These are phyloP conservation scores for Emydocephalus ijimae DNA, from an alignment of 2,113 vertebrate species.

Conservation along the genomic window DNA sequence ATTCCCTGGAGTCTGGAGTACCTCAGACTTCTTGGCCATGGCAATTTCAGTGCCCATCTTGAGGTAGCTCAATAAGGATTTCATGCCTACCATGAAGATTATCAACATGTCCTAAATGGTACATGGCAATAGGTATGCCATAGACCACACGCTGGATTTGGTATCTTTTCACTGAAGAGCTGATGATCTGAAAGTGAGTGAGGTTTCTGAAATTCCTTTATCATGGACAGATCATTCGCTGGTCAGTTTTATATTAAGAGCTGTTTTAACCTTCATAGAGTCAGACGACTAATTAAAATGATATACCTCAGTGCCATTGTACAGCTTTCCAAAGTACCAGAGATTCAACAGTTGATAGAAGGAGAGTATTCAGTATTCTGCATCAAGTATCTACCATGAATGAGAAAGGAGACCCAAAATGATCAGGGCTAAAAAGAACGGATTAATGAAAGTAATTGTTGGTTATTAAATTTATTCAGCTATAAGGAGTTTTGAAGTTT, in stretches of 20 bases:
- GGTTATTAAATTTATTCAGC: not conserved
- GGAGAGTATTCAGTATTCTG: not conserved
- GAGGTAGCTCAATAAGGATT: not conserved
- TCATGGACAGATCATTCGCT: not conserved
- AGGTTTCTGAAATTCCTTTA: not conserved
- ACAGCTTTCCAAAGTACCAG: not conserved
- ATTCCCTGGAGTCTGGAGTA: not conserved
- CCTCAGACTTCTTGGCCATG: not conserved
- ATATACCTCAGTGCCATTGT: not conserved
- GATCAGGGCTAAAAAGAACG: not conserved
- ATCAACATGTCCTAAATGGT: not conserved
- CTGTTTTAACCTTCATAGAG: not conserved
- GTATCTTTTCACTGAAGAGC: not conserved
- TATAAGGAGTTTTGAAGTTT: not conserved
- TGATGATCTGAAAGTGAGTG: not conserved
- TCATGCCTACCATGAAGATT: not conserved
- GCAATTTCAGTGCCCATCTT: not conserved
- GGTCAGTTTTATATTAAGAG: not conserved
- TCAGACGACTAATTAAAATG: not conserved
- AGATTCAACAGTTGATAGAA: not conserved
- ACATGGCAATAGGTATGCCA: not conserved
- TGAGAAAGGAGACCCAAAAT: not conserved
- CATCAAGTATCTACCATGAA: not conserved
- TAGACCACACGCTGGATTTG: not conserved
- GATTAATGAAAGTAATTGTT: not conserved